Evolutionary conservation across 2,797 vertebrate genomes (phyloP).

Genomic region (Fundulus diaphanus): DNA sequence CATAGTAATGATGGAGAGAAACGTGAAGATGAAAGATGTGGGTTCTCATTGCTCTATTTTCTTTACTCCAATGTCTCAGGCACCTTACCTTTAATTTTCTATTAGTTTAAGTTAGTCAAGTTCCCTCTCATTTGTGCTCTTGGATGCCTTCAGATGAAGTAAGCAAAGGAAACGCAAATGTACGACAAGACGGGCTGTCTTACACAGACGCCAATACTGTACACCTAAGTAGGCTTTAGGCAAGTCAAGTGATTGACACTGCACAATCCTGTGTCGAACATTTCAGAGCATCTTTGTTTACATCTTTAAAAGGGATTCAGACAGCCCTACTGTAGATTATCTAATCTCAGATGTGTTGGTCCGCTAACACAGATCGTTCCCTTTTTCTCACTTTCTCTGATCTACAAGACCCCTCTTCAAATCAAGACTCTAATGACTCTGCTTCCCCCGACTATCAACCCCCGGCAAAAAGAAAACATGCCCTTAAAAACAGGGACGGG

Average conservation of each 20-base stretch:
- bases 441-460: conserved; percentile 76
- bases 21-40: neutral
- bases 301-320: neutral
- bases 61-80: neutral
- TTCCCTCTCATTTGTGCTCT: neutral
- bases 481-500: conserved; percentile 58
- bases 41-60: neutral
- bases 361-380: neutral
- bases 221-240: neutral
- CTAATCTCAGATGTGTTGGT: no score
- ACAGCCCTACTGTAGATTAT: neutral
- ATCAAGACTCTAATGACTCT: conserved; percentile 56
- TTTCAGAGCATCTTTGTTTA: neutral
- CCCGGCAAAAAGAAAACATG: conserved; percentile 79
- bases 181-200: neutral
- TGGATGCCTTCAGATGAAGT: neutral
- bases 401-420: conserved; percentile 34
- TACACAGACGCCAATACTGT: neutral
- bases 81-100: neutral
- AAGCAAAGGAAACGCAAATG: neutral
- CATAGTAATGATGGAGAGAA: neutral
- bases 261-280: neutral
- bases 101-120: neutral
- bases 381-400: neutral
- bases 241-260: neutral